Evolutionary conservation across 1,140 invertebrate species (phyloP).

Genomic region (Neoseiulus cucumeris): DNA sequence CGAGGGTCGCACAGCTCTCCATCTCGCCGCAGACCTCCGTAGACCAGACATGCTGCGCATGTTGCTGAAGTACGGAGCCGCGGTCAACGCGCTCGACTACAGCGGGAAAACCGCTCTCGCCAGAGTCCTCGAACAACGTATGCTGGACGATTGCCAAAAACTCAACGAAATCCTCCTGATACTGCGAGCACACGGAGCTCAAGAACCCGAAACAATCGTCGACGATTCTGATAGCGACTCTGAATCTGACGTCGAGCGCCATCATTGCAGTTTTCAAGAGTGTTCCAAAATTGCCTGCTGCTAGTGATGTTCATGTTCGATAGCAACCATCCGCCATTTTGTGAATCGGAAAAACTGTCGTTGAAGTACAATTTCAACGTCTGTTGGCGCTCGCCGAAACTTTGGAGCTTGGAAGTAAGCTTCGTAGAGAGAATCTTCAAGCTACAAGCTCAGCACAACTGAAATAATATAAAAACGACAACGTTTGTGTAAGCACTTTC

Average conservation of each 20-base stretch:
- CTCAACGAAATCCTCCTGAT: neutral
- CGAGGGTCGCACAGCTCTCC: constrained; percentile 5
- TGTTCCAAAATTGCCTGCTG: too few species aligned
- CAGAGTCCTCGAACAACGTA: neutral
- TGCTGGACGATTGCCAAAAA: neutral
- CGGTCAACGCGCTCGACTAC: neutral
- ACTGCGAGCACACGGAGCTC: neutral
- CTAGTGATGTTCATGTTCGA: too few species aligned
- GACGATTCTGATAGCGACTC: neutral
- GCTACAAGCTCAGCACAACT: too few species aligned
- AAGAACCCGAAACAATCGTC: neutral
- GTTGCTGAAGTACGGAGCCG: neutral
- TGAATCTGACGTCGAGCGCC: neutral
- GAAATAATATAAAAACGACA: too few species aligned
- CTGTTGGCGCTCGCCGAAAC: too few species aligned
- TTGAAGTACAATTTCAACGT: too few species aligned
- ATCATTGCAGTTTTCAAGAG: neutral
- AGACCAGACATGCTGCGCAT: neutral
- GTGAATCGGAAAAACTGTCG: too few species aligned
- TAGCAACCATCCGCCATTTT: too few species aligned
- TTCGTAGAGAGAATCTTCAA: too few species aligned
- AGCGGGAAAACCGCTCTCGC: neutral
- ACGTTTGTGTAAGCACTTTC: too few species aligned
- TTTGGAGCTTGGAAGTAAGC: too few species aligned
- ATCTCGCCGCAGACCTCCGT: neutral